Base-by-base conservation (phyloP, 2,113 vertebrate species). In the Salvator merianae region DNA sequence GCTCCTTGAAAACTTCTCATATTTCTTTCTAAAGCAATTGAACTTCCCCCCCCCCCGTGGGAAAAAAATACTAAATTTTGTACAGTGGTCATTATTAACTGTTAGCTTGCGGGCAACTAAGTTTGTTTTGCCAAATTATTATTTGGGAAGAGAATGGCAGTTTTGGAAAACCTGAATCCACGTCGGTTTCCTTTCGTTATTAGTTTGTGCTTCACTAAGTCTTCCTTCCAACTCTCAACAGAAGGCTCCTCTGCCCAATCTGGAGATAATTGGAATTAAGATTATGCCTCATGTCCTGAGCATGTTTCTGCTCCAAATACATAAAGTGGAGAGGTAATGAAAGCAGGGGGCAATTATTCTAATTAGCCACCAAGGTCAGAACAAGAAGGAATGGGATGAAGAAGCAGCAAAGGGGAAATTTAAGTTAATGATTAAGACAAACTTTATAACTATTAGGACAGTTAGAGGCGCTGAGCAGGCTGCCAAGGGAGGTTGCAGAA, bases 341-440 rank as follows among this genome's bases (percentile, higher is more conserved):
- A 90, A 91, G 91, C 90, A 93, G 68, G 81, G 93, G 90, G 24
- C 87, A 92, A 87, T 94, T 94, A 93, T 93, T 86, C 34, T 83
- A 90, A 93, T 92, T 91, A 92, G 81, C 86, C 85, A 90, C 69
- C 88, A 94, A 93, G 89, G 91, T 91, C 90, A 93, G 86, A 90
- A 89, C 38, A 84, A 88, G 81, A 91, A 91, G 74, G 87, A 92
- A 89, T 80, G 88, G 81, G 77, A 90, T 76, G 90, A 91, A 77
- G 87, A 55, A 82, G 68, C 65, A 93, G 92, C 91, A 94, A 92
- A 93, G 84, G 85, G 74, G 65, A 94, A 89, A 94, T 93, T 92
- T 91, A 91, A 93, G 84, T 91, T 92, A 93, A 94, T 91, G 86
- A 90, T 93, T 91, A 93, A 93, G 92, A 89, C 77, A 94, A 94